Base-by-base conservation (phyloP, 1,140 invertebrate genomes). In the Panagrolaimus sp. region DNA sequence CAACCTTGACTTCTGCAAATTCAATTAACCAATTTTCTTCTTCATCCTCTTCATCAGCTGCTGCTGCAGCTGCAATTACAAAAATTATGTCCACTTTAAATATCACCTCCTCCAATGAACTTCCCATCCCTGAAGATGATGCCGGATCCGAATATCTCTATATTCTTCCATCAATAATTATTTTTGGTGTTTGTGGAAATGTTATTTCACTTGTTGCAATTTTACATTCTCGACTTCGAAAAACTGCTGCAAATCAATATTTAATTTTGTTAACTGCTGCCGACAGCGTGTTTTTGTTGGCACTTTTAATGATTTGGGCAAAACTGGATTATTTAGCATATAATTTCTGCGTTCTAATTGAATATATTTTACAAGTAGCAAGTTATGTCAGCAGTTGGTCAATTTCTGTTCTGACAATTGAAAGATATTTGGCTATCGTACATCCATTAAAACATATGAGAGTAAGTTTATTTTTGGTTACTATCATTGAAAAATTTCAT, bases 181-280 rank as follows among this genome's bases (percentile, higher is more conserved):
- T 76, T 15, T 70, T 83, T 68, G 80, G 80, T n/a, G 45, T 83
- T 3, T 46, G 67, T 48, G 80, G 80, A 15, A 82, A 82, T 71
- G 26, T 75, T 15, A 68, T 83, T 45, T 77, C 79, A 1, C 71
- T 82, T 15, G 78, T 83, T n/a, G 81, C 82, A 8, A 82, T 82
- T 65, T 76, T 83, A 28, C 70, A 79, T 65, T 79, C 81, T 2
- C 32, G 80, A 47, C 75, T 82, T 12, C 62, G 78, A 55, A 77
- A 73, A 77, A 79, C 76, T 21, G 67, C 80, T 8, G 80, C 80
- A 62, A 83, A 82, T 70, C 76, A 82, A 43, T 82, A 82, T 66
- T 67, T 82, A 14, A 79, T 82, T 38, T 80, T 82, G 47, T 63
- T 82, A 24, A 82, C 80, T 9, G 58, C 74, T 14, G 75, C 80